Evolutionary conservation across 2,113 vertebrate genomes (phyloP).

Genomic region (Pseudorhombus dupliciocellatus): DNA sequence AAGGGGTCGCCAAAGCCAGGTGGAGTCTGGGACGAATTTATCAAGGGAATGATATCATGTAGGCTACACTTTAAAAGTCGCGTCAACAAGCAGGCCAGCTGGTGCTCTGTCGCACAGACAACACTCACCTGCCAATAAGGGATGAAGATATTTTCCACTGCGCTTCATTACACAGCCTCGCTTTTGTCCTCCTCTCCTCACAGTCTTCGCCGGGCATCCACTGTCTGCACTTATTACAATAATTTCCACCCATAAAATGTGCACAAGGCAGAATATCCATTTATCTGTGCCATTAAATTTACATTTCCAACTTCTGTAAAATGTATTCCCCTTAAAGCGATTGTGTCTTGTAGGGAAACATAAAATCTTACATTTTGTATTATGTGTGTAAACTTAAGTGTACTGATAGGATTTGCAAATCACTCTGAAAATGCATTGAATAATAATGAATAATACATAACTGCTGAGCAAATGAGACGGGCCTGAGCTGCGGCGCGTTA

Average conservation of each 20-base stretch:
- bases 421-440: slow-evolving; percentile 72
- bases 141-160: slow-evolving; percentile 43
- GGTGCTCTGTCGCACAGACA: slow-evolving; percentile 63
- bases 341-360: slow-evolving; percentile 73
- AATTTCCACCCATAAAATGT: slow-evolving; percentile 53
- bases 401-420: slow-evolving; percentile 71
- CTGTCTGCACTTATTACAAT: slow-evolving; percentile 50
- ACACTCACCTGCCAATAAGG: slow-evolving; percentile 74
- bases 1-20: slow-evolving; percentile 78
- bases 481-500: slow-evolving; percentile 48
- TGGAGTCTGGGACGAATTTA: slow-evolving; percentile 82
- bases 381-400: slow-evolving; percentile 75
- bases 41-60: slow-evolving; percentile 82
- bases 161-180: slow-evolving; percentile 15
- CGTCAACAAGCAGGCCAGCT: slow-evolving; percentile 83
- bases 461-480: slow-evolving; percentile 68
- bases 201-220: slow-evolving; percentile 42
- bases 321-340: slow-evolving; percentile 76
- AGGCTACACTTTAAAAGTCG: slow-evolving; percentile 81
- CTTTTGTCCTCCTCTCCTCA: slow-evolving; percentile 24
- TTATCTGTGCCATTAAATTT: slow-evolving; percentile 78
- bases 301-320: slow-evolving; percentile 71
- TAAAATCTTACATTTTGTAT: slow-evolving; percentile 75
- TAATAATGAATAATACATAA: slow-evolving; percentile 76
- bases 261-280: slow-evolving; percentile 55